phyloP scores from a whole-genome alignment of 1,140 invertebrate species.

The Saccostrea glomerata region DNA sequence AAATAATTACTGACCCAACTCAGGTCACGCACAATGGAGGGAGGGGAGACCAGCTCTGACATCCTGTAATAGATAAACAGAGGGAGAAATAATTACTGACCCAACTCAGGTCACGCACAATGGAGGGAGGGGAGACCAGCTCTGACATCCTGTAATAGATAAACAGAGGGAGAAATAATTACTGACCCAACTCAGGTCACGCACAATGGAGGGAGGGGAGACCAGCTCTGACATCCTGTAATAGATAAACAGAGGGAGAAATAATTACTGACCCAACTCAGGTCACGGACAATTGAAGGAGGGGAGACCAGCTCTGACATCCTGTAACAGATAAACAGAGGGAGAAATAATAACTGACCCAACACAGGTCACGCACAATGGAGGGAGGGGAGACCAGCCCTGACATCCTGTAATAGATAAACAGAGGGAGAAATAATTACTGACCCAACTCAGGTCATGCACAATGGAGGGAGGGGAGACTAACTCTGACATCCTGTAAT shows the following conservation, averaged over 20 bases:
- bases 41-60: constrained; percentile 79
- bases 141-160: too few species aligned
- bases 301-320: constrained; percentile 75
- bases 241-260: constrained; percentile 65
- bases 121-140: constrained; percentile 82
- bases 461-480: constrained; percentile 85
- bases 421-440: constrained; percentile 67
- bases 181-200: constrained; percentile 89
- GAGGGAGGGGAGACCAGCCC: constrained; percentile 82
- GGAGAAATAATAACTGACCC: constrained; percentile 82
- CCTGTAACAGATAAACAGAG: too few species aligned
- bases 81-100: constrained; percentile 80
- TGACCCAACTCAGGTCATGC: constrained; percentile 89
- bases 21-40: constrained; percentile 86
- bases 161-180: constrained; percentile 70
- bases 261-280: constrained; percentile 87
- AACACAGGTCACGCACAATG: constrained; percentile 88
- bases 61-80: too few species aligned
- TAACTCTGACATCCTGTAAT: too few species aligned
- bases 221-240: too few species aligned
- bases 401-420: too few species aligned
- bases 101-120: constrained; percentile 91
- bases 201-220: constrained; percentile 85
- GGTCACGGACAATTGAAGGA: constrained; percentile 86
- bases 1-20: constrained; percentile 86